Evolutionary conservation across 2,113 vertebrate genomes (phyloP), one percentile per base, ranked within the genome.

Genomic region (Lepus timidus): DNA sequence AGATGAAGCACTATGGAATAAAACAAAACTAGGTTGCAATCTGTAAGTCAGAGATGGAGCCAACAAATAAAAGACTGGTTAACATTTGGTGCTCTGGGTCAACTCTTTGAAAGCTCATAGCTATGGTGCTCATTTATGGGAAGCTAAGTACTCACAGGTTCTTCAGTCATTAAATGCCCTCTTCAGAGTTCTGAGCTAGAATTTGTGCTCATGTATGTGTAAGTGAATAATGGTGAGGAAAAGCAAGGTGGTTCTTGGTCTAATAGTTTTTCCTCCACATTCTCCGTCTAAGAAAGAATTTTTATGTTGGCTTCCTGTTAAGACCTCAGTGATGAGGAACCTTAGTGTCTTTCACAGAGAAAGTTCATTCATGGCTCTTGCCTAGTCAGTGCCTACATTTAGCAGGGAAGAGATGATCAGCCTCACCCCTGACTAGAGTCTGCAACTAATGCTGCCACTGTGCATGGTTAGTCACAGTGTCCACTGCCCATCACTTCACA

Each of bases 381-480:
- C 9, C 22, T 3, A 12, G 1, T 11, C 85, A 58, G 12, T 12
- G 58, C 6, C 36, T 93, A 23, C 9, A 9, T 52, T 23, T 83
- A 0, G 55, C 11, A 80, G 23, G 58, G 6, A n/a, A 68, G 2
- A 16, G 14, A 52, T 91, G 19, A 22, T 33, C 58, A 29, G 4
- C 17, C 9, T 68, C 49, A 14, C 4, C 20, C 7, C 11, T 1
- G 4, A 22, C 51, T 29, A 65, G 22, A 14, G 22, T 29, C 19
- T 55, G 31, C 11, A 4, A 44, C 68, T 27, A 20, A 31, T 49
- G 33, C 23, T 58, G 4, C 1, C 31, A 12, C 10, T 51, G 25
- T 36, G 33, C 25, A 14, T 22, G 6, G 10, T 29, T 0, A 22
- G 1, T 31, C 64, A 25, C 6, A 0, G 0, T 51, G 23, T 65